Evolutionary conservation across 1,140 invertebrate genomes (phyloP).

Genomic region (Fopius arisanus): DNA sequence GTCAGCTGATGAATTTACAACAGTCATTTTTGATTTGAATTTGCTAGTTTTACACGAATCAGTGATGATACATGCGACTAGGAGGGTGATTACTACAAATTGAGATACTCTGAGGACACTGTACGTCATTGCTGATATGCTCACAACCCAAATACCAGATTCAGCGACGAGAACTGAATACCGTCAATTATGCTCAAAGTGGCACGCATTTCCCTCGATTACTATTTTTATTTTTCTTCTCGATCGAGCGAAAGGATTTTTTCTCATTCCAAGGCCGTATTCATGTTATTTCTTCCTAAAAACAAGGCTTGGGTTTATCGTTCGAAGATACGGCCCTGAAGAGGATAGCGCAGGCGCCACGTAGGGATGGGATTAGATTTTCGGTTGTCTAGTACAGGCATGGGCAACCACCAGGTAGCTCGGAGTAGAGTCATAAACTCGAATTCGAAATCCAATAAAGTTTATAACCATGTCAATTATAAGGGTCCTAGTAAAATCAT

Average conservation of each 20-base stretch:
- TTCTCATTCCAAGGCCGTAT: not conserved
- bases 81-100: not conserved
- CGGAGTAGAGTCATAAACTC: too few relatives aligned
- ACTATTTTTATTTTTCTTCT: not conserved
- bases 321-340: not conserved
- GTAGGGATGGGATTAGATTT: not conserved
- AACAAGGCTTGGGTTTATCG: not conserved
- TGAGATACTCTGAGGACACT: not conserved
- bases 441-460: too few relatives aligned
- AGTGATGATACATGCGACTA: not conserved
- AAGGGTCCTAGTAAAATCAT: too few relatives aligned
- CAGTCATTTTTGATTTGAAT: not conserved
- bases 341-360: constrained; percentile 6
- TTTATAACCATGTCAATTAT: too few relatives aligned
- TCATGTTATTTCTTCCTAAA: not conserved
- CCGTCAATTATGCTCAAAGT: not conserved
- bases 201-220: not conserved
- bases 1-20: constrained; percentile 39
- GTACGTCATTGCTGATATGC: not conserved
- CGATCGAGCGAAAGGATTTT: not conserved
- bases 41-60: not conserved
- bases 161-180: not conserved
- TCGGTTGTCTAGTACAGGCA: too few relatives aligned
- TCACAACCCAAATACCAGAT: not conserved
- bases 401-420: too few relatives aligned